Conservation (phyloP, 2,113 vertebrate genomes). For the Blennius ocellaris region DNA sequence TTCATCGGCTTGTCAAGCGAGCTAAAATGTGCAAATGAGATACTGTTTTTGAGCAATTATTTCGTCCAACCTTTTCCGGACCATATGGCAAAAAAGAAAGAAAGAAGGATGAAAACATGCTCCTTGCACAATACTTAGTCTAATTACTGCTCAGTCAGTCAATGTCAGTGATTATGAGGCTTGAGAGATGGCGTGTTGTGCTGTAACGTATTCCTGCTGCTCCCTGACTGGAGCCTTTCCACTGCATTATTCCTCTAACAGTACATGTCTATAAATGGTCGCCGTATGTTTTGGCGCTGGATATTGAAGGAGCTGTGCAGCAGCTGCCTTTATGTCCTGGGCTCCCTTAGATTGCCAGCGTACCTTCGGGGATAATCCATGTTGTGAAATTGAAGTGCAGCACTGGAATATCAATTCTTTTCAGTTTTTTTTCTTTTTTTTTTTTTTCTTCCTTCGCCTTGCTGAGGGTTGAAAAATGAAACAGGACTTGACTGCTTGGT, state of each 20-base stretch:
- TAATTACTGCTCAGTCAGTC: constrained; percentile 58
- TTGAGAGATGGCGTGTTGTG: no score
- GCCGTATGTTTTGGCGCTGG: constrained; percentile 46
- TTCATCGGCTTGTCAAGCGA: constrained; percentile 59
- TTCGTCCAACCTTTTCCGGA: constrained; percentile 35
- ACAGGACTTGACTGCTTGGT: constrained; percentile 48
- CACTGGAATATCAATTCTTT: constrained; percentile 71
- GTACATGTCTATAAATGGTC: constrained; percentile 43
- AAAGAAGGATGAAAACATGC: constrained; percentile 55
- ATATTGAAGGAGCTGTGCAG: constrained; percentile 44
- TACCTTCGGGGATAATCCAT: constrained; percentile 80
- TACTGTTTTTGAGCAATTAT: constrained; percentile 65
- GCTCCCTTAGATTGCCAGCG: constrained; percentile 62
- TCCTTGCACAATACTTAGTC: constrained; percentile 43
- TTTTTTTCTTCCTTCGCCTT: neutral
- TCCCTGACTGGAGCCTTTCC: neutral
- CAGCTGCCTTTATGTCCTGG: constrained; percentile 59
- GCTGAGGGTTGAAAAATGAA: constrained; percentile 62
- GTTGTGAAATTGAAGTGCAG: constrained; percentile 80
- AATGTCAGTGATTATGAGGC: constrained; percentile 15
- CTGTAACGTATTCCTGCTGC: neutral
- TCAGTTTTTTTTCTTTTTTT: neutral
- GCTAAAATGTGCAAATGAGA: constrained; percentile 73
- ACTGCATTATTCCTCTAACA: constrained; percentile 14
- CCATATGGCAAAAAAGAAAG: constrained; percentile 54